phyloP scores from a whole-genome alignment of 2,113 vertebrate genomes.

The Tychaedon coryphoeus region DNA sequence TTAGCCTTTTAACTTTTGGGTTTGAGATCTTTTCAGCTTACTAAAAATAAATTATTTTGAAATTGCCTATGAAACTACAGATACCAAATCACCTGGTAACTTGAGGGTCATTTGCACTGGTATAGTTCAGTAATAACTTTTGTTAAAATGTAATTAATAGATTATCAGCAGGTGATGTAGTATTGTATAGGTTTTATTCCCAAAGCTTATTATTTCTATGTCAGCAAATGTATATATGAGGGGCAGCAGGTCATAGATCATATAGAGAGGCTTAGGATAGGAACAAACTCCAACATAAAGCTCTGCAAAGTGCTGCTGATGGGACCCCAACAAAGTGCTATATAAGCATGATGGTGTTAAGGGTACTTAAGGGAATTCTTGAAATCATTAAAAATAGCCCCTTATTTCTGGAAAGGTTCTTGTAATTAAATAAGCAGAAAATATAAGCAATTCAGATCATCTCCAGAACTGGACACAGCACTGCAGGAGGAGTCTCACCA shows the following conservation, averaged over 20 bases:
- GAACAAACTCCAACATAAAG: neutral
- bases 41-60: neutral
- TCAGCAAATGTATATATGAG: neutral
- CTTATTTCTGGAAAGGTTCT: neutral
- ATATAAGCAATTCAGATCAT: neutral
- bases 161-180: neutral
- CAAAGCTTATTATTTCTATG: neutral
- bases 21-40: neutral
- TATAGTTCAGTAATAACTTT: neutral
- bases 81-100: neutral
- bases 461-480: neutral
- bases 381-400: neutral
- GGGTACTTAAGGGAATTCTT: neutral
- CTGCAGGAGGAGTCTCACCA: neutral
- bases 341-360: neutral
- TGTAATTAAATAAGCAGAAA: neutral
- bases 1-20: neutral
- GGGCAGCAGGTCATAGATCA: neutral
- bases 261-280: neutral
- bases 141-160: neutral
- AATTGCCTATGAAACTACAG: neutral
- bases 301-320: neutral
- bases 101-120: neutral
- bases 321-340: neutral
- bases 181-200: neutral